Evolutionary conservation across 2,797 vertebrate genomes (phyloP).

Genomic region (Cuniculus paca): DNA sequence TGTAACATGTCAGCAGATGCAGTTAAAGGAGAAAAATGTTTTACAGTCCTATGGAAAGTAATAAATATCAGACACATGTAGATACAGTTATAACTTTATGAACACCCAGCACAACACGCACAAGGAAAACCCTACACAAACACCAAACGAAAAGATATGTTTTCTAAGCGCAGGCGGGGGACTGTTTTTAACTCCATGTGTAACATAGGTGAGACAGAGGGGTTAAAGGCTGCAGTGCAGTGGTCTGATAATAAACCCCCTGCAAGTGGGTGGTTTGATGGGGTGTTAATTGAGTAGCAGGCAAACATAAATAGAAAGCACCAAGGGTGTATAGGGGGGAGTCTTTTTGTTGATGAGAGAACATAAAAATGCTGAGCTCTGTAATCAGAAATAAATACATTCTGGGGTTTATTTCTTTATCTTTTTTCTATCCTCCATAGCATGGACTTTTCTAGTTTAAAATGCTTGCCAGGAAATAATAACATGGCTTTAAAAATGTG

Average conservation of each 20-base stretch:
- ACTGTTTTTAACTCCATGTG: constrained; percentile 75
- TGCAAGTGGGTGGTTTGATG: constrained; percentile 68
- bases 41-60: constrained; percentile 78
- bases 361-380: constrained; percentile 72
- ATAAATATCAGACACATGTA: constrained; percentile 78
- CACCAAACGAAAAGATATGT: constrained; percentile 66
- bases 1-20: constrained; percentile 75
- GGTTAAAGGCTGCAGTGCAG: constrained; percentile 65
- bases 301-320: constrained; percentile 72
- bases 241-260: constrained; percentile 74
- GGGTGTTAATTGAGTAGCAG: constrained; percentile 79
- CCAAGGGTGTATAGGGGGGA: neutral
- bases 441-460: constrained; percentile 17
- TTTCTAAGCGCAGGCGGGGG: constrained; percentile 77
- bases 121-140: constrained; percentile 78
- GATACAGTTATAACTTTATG: constrained; percentile 78
- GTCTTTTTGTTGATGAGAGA: constrained; percentile 75
- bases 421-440: neutral
- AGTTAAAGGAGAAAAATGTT: constrained; percentile 79
- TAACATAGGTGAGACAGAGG: constrained; percentile 74
- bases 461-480: constrained; percentile 37
- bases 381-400: constrained; percentile 60
- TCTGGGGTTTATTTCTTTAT: constrained; percentile 71
- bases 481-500: constrained; percentile 54
- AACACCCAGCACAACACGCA: constrained; percentile 70